Base-by-base conservation (phyloP, 2,888 invertebrate species). In the Pyrocoelia pectoralis region DNA sequence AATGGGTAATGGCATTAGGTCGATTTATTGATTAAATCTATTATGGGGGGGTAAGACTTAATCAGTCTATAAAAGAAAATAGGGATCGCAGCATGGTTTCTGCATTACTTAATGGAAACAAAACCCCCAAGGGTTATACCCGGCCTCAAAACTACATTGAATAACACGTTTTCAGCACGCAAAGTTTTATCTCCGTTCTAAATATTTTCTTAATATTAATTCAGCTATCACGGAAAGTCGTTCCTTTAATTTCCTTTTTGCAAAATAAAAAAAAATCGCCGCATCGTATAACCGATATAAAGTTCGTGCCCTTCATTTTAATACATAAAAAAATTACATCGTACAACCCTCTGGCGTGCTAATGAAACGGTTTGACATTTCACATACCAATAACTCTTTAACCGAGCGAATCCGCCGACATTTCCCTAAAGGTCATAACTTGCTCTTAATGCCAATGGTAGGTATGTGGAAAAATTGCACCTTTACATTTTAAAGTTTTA, bases 321-420 rank as follows among this genome's bases (percentile, higher is more conserved):
- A 24, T 24, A n/a, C 2, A n/a, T n/a, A 10, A 8, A 33, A 24
- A 33, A 33, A 33, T n/a, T 8, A 33, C 33, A 52, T 49, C 56
- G 56, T 56, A 38, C 57, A 60, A 53, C 59, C 60, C 56, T 24
- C n/a, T 14, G 24, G 41, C 51, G 53, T 61, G 56, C 60, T 66
- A 62, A 67, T 63, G 64, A 61, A 64, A 58, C 56, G 63, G 43
- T 56, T 62, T 58, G 70, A 63, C 67, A 72, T 72, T 72, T 72
- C 68, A 72, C 72, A 69, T 65, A 61, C 61, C 70, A 65, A 56
- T 69, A 65, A 63, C 60, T 68, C 61, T 53, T 56, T 65, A 70
- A 64, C 67, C 54, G 69, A 68, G 62, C 71, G 71, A 62, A 61
- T 65, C 63, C 64, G 63, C n/a, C 70, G 71, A 72, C 71, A 72